Percentiles rank a stretch among this genome's conserved stretches.
Evolutionary conservation across 2,113 vertebrate species (phyloP).

Genomic region (Nesospiza acunhae): DNA sequence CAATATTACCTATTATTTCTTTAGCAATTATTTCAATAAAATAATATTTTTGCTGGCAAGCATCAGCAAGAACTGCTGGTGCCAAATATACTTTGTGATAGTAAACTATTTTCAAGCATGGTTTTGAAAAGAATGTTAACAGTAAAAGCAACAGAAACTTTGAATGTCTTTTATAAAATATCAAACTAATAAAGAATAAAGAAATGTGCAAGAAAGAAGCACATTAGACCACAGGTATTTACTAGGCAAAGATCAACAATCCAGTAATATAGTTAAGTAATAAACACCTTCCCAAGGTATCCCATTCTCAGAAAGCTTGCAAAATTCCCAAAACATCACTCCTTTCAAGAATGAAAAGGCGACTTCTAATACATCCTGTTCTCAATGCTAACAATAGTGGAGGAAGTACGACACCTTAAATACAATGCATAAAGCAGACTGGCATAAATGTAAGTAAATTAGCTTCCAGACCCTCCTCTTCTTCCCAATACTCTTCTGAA

Average conservation of each 20-base stretch:
- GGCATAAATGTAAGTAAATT: neutral
- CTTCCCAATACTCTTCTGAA: neutral
- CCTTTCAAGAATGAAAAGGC: neutral
- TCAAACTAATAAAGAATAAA: conserved; percentile 18
- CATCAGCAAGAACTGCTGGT: conserved; percentile 37
- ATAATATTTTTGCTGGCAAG: conserved; percentile 36
- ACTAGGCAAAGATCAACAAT: neutral
- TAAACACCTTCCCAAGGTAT: neutral
- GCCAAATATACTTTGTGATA: conserved; percentile 6
- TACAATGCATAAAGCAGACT: neutral
- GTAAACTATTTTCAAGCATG: conserved; percentile 6
- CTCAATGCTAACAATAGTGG: neutral
- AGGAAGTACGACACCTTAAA: neutral
- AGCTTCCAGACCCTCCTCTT: neutral
- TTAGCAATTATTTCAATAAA: conserved; percentile 63
- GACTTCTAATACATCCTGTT: neutral
- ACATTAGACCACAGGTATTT: neutral
- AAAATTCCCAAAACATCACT: neutral
- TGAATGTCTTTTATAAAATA: conserved; percentile 24
- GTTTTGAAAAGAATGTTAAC: conserved; percentile 31
- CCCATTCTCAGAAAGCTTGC: neutral
- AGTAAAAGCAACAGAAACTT: conserved; percentile 1
- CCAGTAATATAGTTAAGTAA: neutral
- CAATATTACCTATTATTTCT: conserved; percentile 51
- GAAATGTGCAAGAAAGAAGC: conserved; percentile 1